Evolutionary conservation across 2,113 vertebrate species (phyloP).

Genomic region (Chaetorhynchus papuensis): DNA sequence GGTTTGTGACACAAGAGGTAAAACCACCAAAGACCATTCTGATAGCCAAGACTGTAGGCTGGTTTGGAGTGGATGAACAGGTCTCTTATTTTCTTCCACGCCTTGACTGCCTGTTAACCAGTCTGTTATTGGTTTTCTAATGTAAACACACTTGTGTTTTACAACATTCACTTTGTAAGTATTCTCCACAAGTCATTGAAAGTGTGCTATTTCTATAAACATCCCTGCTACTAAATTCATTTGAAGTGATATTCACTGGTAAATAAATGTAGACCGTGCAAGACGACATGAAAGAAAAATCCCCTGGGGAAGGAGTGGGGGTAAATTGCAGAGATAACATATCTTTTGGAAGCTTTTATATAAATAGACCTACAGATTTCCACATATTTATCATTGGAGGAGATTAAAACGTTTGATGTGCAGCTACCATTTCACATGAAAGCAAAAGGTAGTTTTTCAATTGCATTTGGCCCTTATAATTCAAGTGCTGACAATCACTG

Average conservation of each 20-base stretch:
- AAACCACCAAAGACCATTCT: background rate
- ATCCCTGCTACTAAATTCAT: slow-evolving; percentile 31
- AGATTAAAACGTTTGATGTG: slow-evolving; percentile 56
- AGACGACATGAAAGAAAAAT: slow-evolving; percentile 56
- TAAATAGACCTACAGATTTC: slow-evolving; percentile 58
- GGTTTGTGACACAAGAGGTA: background rate
- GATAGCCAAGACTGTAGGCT: background rate
- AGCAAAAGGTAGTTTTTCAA: slow-evolving; percentile 39
- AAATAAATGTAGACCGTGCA: slow-evolving; percentile 40
- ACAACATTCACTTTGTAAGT: slow-evolving; percentile 48
- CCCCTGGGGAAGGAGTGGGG: slow-evolving; percentile 32
- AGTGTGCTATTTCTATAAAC: slow-evolving; percentile 55
- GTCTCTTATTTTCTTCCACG: background rate
- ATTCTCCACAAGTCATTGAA: slow-evolving; percentile 52
- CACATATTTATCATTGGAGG: slow-evolving; percentile 20
- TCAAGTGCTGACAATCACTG: background rate
- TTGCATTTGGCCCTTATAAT: slow-evolving; percentile 28
- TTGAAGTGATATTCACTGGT: slow-evolving; percentile 53
- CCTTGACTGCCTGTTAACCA: slow-evolving; percentile 19
- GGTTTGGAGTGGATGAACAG: background rate
- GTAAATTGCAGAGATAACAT: slow-evolving; percentile 56
- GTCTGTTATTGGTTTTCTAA: slow-evolving; percentile 27
- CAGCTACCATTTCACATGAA: slow-evolving; percentile 45
- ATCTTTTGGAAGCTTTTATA: slow-evolving; percentile 57
- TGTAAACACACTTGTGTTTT: slow-evolving; percentile 51